Evolutionary conservation across 35 echinoderm and acorn worm species (phyloP).

Genomic region (Heliocidaris erythrogramma): DNA sequence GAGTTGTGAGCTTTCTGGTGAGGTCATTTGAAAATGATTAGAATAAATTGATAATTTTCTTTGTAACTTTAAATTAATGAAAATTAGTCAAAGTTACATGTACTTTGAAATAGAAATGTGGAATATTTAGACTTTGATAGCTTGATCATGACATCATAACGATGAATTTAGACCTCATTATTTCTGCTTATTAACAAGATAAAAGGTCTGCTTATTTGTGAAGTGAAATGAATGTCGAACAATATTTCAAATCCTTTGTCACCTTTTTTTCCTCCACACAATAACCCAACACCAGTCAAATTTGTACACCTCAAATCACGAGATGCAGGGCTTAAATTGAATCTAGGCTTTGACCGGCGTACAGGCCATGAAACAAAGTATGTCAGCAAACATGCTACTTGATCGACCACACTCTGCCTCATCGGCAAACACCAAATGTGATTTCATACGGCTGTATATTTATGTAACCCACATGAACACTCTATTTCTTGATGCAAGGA

Average conservation of each 20-base stretch:
- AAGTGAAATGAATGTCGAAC: background rate
- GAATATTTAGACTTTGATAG: too few relatives aligned
- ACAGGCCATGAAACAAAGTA: conserved; percentile 23
- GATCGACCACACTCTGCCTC: background rate
- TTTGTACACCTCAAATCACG: background rate
- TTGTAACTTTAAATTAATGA: background rate
- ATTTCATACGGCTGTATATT: conserved; percentile 13
- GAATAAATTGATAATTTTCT: background rate
- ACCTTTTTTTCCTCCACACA: background rate
- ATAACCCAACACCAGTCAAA: background rate
- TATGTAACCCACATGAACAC: conserved; percentile 20
- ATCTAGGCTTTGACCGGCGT: background rate
- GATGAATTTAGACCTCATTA: too few relatives aligned
- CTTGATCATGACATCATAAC: too few relatives aligned
- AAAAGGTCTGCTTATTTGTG: background rate
- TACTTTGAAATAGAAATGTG: background rate
- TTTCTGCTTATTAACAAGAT: background rate
- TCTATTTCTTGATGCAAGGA: background rate
- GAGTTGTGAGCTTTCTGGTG: background rate
- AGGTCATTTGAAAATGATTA: background rate
- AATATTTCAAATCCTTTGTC: background rate
- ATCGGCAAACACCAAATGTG: conserved; percentile 29
- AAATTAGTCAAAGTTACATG: background rate
- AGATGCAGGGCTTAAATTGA: background rate
- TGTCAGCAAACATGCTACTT: background rate